Conservation (phyloP, 2,797 vertebrate genomes). For the Pipistrellus pipistrellus region DNA sequence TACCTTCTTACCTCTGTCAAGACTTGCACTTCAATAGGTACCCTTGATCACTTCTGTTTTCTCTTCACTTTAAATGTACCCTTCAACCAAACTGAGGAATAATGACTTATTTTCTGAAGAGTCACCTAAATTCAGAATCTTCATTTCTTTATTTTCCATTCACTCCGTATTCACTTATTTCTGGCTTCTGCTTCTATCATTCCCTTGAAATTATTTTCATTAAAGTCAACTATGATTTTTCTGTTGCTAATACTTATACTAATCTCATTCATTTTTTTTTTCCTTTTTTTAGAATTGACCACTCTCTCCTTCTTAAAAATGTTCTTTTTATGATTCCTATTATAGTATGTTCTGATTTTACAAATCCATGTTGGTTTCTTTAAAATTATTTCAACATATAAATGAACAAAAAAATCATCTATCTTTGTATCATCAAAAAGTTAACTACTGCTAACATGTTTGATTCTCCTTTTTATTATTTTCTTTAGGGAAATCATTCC, state of each 20-base stretch:
- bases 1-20: neutral
- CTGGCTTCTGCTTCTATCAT: neutral
- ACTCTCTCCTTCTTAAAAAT: neutral
- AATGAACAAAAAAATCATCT: slow-evolving; percentile 19
- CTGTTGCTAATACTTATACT: neutral
- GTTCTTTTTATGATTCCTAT: neutral
- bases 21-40: neutral
- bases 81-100: neutral
- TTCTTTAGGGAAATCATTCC: slow-evolving; percentile 40
- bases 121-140: neutral
- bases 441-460: neutral
- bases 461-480: neutral
- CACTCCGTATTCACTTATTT: neutral
- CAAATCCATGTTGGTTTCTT: slow-evolving; percentile 5
- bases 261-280: neutral
- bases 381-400: slow-evolving; percentile 20
- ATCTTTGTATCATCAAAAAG: neutral
- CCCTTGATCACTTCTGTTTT: neutral
- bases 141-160: neutral
- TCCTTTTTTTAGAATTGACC: neutral
- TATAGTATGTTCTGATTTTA: slow-evolving; percentile 19
- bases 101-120: slow-evolving; percentile 43
- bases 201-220: slow-evolving; percentile 21
- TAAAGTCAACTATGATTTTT: neutral
- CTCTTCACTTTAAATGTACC: neutral